phyloP scores from a whole-genome alignment of 2,797 vertebrate species.

The Takifugu ocellatus region DNA sequence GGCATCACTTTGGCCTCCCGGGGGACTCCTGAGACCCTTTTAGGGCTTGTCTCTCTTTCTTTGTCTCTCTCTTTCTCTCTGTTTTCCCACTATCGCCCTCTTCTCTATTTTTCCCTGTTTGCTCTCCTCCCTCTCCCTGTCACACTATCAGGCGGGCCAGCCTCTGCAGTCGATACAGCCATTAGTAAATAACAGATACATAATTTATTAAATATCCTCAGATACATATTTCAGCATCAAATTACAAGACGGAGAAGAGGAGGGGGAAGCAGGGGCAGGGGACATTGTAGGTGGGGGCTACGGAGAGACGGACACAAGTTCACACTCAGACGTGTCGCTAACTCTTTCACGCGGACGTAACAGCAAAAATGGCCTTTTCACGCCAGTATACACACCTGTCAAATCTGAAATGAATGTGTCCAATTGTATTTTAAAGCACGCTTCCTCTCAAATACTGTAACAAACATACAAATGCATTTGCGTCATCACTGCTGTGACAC shows the following conservation, averaged over 20 bases:
- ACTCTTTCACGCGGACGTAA: neutral
- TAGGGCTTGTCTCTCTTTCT: conserved; percentile 39
- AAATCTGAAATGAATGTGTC: neutral
- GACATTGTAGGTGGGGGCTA: neutral
- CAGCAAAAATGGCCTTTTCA: neutral
- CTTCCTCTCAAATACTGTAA: conserved; percentile 7
- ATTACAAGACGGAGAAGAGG: conserved; percentile 51
- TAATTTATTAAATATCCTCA: conserved; percentile 83
- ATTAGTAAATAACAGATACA: conserved; percentile 84
- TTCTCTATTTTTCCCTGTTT: conserved; percentile 19
- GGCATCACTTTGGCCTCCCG: conserved; percentile 40
- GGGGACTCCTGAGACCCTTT: conserved; percentile 53
- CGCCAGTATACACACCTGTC: neutral
- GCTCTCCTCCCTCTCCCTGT: conserved; percentile 10
- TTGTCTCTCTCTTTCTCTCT: conserved; percentile 25
- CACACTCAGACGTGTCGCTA: conserved; percentile 6
- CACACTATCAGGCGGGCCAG: conserved; percentile 39
- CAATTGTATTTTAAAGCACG: neutral
- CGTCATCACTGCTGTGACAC: conserved; percentile 8
- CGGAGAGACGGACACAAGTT: neutral
- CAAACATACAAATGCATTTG: neutral
- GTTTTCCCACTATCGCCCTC: conserved; percentile 34
- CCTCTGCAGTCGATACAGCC: conserved; percentile 73
- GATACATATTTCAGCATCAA: conserved; percentile 78
- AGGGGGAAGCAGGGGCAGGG: neutral